These are phyloP conservation scores for Diadema setosum DNA, from an alignment of 35 echinoderm and acorn worm genomes.

Conservation along the genomic window DNA sequence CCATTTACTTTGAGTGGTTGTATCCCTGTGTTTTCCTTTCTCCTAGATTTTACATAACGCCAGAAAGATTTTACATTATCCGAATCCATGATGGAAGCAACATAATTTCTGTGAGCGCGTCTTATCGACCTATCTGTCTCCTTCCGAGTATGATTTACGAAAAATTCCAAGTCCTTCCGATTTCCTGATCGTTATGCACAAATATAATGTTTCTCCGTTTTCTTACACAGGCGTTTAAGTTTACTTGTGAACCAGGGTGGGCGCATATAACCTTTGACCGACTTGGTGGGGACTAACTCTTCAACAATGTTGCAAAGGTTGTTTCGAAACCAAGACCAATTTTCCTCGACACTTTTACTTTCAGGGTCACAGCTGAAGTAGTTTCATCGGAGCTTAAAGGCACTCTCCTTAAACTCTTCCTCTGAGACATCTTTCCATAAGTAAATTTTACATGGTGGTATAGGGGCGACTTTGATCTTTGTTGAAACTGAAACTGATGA, in stretches of 20 bases:
- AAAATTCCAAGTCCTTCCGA: not conserved
- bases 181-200: not conserved
- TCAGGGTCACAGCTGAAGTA: not conserved
- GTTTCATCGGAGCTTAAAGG: not conserved
- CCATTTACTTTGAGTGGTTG: not conserved
- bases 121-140: not conserved
- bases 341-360: not conserved
- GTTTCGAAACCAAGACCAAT: not conserved
- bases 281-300: not conserved
- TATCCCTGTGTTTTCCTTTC: not conserved
- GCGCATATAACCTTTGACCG: not conserved
- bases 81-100: not conserved
- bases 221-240: not conserved
- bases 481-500: not conserved
- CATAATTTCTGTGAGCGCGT: not conserved
- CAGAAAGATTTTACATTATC: slow-evolving; percentile 2
- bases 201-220: not conserved
- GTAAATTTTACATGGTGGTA: not conserved
- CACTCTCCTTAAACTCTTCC: not conserved
- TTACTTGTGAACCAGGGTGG: not conserved
- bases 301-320: not conserved
- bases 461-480: not conserved
- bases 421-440: not conserved
- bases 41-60: slow-evolving; percentile 14
- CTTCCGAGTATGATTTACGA: not conserved